Evolutionary conservation across 2,113 vertebrate species (phyloP), one percentile per base, ranked within the genome.

Genomic region (Xenopus borealis): DNA sequence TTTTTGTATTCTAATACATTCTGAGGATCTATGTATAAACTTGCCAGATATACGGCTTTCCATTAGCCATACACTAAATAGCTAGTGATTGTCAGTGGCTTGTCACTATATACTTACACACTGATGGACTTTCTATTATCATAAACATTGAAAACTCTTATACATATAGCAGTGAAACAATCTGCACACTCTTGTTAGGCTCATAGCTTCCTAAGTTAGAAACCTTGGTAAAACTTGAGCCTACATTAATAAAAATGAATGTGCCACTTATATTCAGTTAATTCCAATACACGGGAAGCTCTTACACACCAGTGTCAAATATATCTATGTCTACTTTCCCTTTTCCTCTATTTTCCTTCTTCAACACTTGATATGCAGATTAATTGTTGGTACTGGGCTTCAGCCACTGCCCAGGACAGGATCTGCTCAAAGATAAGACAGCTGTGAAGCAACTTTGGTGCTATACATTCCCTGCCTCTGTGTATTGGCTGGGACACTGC

Each of bases 371-470:
- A 40, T 40, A 40, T 40, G 3, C 33, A 40, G 2, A 40, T 40
- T 40, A 6, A 9, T 40, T 2, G 33, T 40, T 6, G 33, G 33
- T 9, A 40, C 33, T 40, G 8, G 33, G 33, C 33, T 40, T 40
- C 30, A 33, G 30, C 30, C 30, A 9, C 33, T 40, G 33, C 33
- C 33, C 33, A 40, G 33, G 33, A 40, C 33, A 40, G 33, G 33
- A 40, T 40, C 58, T 76, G 30, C 18, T 44, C 13, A 67, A 17
- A 40, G 33, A 40, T 40, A 55, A 69, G 17, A 53, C 33, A 58
- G 74, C 66, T 69, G 66, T 63, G 62, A 77, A 70, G 45, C 44
- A 58, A 68, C 63, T 66, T 72, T 65, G 72, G 53, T 69, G 75
- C 64, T 79, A 72, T 62, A 65, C 62, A 33, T 62, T 71, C 55